Percentiles rank a stretch among this genome's conserved stretches.
phyloP scores from a whole-genome alignment of 2,797 vertebrate species.

The Neopelma chrysocephalum region DNA sequence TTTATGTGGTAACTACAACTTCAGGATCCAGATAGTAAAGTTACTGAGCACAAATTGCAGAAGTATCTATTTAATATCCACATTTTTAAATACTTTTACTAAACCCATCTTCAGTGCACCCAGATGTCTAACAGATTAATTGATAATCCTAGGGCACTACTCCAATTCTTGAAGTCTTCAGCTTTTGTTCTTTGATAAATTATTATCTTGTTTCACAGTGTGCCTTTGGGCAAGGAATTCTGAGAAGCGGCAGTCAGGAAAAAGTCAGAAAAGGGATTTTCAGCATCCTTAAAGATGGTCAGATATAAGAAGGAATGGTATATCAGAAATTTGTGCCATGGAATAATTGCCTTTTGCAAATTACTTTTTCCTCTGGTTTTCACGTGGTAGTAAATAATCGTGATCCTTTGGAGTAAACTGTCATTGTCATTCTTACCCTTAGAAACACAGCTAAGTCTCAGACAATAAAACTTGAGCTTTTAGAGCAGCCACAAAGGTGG shows the following conservation, averaged over 20 bases:
- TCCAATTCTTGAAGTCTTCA: background rate
- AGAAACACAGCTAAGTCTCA: background rate
- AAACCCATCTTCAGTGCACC: background rate
- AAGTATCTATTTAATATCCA: background rate
- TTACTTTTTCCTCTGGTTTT: background rate
- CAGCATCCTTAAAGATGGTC: background rate
- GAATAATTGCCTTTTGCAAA: background rate
- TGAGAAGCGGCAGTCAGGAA: background rate
- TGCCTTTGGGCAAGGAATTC: background rate
- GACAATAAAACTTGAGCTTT: background rate
- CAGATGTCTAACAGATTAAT: background rate
- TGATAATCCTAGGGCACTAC: background rate
- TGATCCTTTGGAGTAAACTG: background rate
- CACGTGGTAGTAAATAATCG: background rate
- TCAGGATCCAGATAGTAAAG: background rate
- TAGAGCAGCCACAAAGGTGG: background rate
- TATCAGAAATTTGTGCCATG: accelerated
- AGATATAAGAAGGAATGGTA: background rate
- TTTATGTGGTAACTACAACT: background rate
- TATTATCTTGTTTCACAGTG: background rate
- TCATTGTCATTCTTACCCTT: background rate
- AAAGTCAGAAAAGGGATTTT: background rate
- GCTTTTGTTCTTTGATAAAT: background rate
- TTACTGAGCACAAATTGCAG: background rate
- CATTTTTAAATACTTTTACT: background rate